phyloP scores from a whole-genome alignment of 2,888 invertebrate species.

The Ariolimax columbianus region DNA sequence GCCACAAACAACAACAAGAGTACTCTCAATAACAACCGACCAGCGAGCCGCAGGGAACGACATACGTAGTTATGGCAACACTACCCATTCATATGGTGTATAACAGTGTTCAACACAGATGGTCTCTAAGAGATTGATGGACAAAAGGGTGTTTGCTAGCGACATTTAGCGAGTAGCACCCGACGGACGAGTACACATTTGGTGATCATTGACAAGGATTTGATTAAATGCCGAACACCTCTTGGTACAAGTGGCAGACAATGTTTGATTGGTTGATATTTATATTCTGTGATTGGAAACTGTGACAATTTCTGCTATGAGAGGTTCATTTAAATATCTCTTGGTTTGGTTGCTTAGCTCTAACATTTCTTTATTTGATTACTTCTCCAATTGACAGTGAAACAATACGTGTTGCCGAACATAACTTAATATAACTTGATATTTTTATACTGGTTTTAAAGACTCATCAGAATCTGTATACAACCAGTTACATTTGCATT shows the following conservation, averaged over 20 bases:
- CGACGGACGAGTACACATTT: not conserved
- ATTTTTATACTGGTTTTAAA: no score
- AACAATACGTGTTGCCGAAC: no score
- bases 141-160: not conserved
- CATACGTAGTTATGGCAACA: slow-evolving; percentile 29
- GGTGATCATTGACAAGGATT: not conserved
- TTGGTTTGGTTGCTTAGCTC: no score
- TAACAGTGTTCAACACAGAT: not conserved
- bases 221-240: not conserved
- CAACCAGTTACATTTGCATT: no score
- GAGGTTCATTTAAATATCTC: not conserved
- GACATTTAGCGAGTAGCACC: not conserved
- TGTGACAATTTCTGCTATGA: not conserved
- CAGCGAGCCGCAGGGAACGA: slow-evolving; percentile 36
- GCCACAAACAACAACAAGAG: slow-evolving; percentile 45
- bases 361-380: no score
- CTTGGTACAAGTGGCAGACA: not conserved
- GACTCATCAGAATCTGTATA: no score
- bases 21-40: slow-evolving; percentile 38
- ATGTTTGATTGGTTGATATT: not conserved
- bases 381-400: no score
- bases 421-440: no score
- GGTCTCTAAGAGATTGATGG: not conserved
- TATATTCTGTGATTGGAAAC: not conserved
- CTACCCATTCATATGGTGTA: not conserved